Conservation (phyloP, 2,888 invertebrate genomes). For the Mycalesis mineus region DNA sequence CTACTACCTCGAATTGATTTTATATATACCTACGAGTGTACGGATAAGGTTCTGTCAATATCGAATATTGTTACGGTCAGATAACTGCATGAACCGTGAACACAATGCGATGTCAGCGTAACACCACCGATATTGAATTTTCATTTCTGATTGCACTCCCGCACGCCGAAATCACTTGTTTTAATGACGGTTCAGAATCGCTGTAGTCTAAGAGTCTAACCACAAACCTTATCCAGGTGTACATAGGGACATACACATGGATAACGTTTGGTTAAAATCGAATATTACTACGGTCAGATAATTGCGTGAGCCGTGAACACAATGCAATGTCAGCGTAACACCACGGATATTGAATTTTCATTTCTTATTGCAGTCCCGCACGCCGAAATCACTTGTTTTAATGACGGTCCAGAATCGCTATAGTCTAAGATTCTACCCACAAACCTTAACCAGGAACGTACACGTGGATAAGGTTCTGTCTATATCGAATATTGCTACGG, state of each 20-base stretch:
- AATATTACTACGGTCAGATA: constrained; percentile 22
- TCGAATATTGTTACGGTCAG: constrained; percentile 22
- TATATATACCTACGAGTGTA: too few relatives aligned
- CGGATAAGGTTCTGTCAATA: constrained; percentile 9
- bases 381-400: constrained; percentile 24
- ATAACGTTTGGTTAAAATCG: constrained; percentile 8
- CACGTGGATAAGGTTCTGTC: constrained; percentile 6
- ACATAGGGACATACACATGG: neutral
- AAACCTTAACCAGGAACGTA: too few relatives aligned
- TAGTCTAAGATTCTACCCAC: too few relatives aligned
- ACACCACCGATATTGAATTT: constrained; percentile 19
- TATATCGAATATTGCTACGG: constrained; percentile 23
- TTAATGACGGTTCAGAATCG: constrained; percentile 22
- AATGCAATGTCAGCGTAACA: constrained; percentile 15
- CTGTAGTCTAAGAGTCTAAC: too few relatives aligned
- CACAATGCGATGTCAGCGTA: constrained; percentile 16
- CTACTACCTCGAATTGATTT: too few relatives aligned
- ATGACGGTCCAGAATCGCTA: constrained; percentile 20
- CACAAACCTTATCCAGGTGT: too few relatives aligned
- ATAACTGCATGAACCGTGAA: constrained; percentile 13
- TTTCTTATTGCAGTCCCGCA: constrained; percentile 19
- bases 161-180: constrained; percentile 20
- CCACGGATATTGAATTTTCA: constrained; percentile 20
- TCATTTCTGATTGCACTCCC: constrained; percentile 21
- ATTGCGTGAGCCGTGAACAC: constrained; percentile 14